phyloP scores from a whole-genome alignment of 2,888 invertebrate genomes.

The Polymixis lichenea region DNA sequence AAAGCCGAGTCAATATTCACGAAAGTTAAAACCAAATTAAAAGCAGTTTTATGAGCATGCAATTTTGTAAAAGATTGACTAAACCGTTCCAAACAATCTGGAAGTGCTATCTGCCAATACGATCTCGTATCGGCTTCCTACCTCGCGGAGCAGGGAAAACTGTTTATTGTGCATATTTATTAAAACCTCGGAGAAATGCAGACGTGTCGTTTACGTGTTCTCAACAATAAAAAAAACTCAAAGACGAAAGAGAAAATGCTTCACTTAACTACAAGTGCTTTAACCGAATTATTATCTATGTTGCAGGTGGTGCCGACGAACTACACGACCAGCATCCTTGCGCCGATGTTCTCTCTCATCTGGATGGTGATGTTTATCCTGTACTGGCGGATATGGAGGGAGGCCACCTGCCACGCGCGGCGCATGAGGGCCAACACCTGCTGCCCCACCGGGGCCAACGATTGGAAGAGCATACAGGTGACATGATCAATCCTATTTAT shows the following conservation, averaged over 20 bases:
- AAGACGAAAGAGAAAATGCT: neutral
- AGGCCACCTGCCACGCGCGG: slow-evolving; percentile 93
- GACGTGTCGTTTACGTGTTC: neutral
- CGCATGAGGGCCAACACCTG: slow-evolving; percentile 92
- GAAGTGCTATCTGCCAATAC: slow-evolving; percentile 15
- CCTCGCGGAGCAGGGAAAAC: neutral
- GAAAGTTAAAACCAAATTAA: neutral
- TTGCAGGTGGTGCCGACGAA: slow-evolving; percentile 88
- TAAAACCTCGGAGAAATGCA: neutral
- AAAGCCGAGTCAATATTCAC: neutral
- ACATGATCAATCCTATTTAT: neutral
- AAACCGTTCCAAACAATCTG: neutral
- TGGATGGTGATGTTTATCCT: slow-evolving; percentile 94
- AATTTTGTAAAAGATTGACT: neutral
- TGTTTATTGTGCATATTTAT: neutral
- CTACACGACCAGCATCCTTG: slow-evolving; percentile 90
- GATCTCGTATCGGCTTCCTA: neutral
- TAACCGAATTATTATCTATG: neutral
- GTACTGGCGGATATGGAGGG: slow-evolving; percentile 95
- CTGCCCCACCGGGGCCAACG: slow-evolving; percentile 90
- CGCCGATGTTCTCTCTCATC: slow-evolving; percentile 93
- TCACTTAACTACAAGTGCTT: neutral
- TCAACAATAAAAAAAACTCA: neutral
- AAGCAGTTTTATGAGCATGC: neutral
- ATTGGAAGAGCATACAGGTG: slow-evolving; percentile 95